These are phyloP conservation scores for Drosophila macrothrix DNA, from an alignment of 2,888 invertebrate species.

Conservation along the genomic window DNA sequence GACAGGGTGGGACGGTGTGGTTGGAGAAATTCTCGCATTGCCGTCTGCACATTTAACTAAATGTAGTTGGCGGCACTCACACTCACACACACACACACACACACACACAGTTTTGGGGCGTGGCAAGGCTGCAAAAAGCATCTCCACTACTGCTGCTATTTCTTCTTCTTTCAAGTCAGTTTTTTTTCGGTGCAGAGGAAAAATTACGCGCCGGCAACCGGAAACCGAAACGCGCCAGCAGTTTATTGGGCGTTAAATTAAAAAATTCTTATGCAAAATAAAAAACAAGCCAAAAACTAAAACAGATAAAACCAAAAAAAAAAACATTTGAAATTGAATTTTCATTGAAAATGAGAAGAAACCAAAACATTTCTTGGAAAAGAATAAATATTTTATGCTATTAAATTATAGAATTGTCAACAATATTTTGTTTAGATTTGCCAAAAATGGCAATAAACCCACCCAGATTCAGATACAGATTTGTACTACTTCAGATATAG, in stretches of 20 bases:
- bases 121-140: conserved; percentile 29
- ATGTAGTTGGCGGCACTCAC: conserved; percentile 39
- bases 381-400: background rate
- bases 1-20: background rate
- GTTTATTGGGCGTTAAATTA: conserved; percentile 82
- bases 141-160: conserved; percentile 14
- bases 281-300: conserved; percentile 36
- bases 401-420: background rate
- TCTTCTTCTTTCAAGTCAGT: conserved; percentile 14
- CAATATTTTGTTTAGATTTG: background rate
- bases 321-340: background rate
- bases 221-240: conserved; percentile 68
- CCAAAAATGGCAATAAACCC: background rate
- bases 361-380: background rate
- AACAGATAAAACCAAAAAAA: conserved; percentile 16
- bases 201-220: conserved; percentile 45
- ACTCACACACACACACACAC: conserved; percentile 1
- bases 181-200: conserved; percentile 9
- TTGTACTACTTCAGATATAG: background rate
- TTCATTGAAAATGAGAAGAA: background rate
- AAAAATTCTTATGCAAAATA: conserved; percentile 70
- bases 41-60: conserved; percentile 44
- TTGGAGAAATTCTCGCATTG: conserved; percentile 22
- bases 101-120: conserved; percentile 20
- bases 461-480: background rate